Conservation (phyloP, 2,888 invertebrate genomes). For the Papilio gigon region DNA sequence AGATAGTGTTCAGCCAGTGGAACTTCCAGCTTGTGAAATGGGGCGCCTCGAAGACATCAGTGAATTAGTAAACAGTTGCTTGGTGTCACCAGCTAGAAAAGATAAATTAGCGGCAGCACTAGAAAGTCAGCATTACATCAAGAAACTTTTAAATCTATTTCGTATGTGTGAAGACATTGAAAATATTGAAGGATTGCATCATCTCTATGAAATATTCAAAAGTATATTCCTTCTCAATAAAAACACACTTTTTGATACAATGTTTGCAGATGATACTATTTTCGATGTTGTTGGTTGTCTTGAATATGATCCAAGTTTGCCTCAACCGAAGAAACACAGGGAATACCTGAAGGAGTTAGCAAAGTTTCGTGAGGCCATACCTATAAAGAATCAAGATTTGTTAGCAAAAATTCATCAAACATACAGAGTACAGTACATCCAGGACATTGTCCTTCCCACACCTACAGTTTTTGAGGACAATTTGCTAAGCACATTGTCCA, state of each 20-base stretch:
- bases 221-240: slow-evolving; percentile 99
- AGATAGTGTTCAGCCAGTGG: slow-evolving; percentile 96
- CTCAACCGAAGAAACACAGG: slow-evolving; percentile 95
- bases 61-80: slow-evolving; percentile 93
- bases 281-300: slow-evolving; percentile 99
- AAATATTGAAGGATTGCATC: slow-evolving; percentile 96
- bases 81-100: slow-evolving; percentile 94
- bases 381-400: slow-evolving; percentile 96
- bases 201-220: slow-evolving; percentile 98
- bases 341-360: slow-evolving; percentile 97
- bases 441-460: slow-evolving; percentile 98
- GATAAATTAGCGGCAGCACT: slow-evolving; percentile 97
- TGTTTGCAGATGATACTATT: slow-evolving; percentile 98
- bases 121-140: slow-evolving; percentile 97
- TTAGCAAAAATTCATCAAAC: slow-evolving; percentile 99
- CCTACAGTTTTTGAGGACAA: slow-evolving; percentile 99
- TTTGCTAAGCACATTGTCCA: slow-evolving; percentile 97
- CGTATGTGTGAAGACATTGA: slow-evolving; percentile 98
- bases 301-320: slow-evolving; percentile 96
- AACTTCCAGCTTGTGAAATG: slow-evolving; percentile 97
- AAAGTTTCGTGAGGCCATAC: slow-evolving; percentile 95
- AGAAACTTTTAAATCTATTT: slow-evolving; percentile 96
- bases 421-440: slow-evolving; percentile 99
- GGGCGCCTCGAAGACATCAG: slow-evolving; percentile 97
- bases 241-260: slow-evolving; percentile 97